Percentiles rank a stretch among this genome's conserved stretches.
Conservation (phyloP, 1,140 invertebrate genomes). For the Megalonaias nervosa region DNA sequence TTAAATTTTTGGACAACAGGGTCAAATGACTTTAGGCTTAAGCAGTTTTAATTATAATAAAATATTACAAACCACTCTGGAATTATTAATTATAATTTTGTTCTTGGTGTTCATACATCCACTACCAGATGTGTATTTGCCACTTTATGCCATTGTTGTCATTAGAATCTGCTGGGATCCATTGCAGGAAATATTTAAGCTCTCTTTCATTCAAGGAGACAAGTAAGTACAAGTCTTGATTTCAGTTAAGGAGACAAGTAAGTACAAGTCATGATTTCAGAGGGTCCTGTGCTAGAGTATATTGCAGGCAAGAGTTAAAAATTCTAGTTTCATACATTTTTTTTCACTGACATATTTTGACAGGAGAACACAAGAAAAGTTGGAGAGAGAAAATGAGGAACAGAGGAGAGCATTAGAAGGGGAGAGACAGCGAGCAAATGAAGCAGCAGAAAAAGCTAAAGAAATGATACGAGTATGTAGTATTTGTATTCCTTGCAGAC, state of each 20-base stretch:
- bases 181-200: not conserved
- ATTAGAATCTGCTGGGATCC: not conserved
- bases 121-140: too few species aligned
- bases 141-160: too few species aligned
- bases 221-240: not conserved
- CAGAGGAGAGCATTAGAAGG: slow-evolving; percentile 51
- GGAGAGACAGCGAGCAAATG: slow-evolving; percentile 56
- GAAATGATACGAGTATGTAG: slow-evolving; percentile 64
- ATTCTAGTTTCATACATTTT: not conserved
- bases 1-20: too few species aligned
- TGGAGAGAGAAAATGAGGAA: slow-evolving; percentile 52
- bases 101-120: too few species aligned
- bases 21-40: too few species aligned
- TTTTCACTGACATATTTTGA: not conserved
- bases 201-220: not conserved
- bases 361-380: slow-evolving; percentile 56
- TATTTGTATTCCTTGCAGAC: too few species aligned
- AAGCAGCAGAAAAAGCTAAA: slow-evolving; percentile 60
- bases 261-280: not conserved
- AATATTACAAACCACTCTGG: too few species aligned
- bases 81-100: too few species aligned
- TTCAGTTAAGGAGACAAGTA: not conserved
- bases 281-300: not conserved
- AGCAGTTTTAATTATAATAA: too few species aligned
- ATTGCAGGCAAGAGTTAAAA: not conserved